Evolutionary conservation across 2,888 invertebrate genomes (phyloP), one percentile per base, ranked within the genome.

Genomic region (Polydrusus pterygomalis): DNA sequence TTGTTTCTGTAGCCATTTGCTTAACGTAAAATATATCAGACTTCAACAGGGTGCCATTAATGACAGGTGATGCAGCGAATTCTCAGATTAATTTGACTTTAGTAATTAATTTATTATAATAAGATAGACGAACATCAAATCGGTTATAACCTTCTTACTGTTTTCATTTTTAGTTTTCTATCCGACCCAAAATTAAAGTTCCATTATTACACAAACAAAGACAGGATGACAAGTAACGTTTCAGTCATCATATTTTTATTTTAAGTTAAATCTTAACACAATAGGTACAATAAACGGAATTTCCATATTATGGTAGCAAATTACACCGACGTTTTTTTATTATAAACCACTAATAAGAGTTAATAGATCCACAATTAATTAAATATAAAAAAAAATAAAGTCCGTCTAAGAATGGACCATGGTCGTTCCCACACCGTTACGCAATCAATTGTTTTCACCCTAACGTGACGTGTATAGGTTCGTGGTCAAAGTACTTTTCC

Each of bases 361-460:
- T 47, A 67, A 49, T 49, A 67, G 54, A 47, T 69, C 56, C 34
- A 30, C 15, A 69, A 69, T 69, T 69, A 69, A 69, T 30, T 69
- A 43, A 45, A 69, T 58, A 43, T 45, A 58, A 47, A 30, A 47
- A 30, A 13, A 58, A 20, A n/a, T 51, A 49, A 54, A 20, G 54
- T 40, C 40, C 51, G 51, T 51, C 18, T 18, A 49, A 77, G 77
- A 79, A 78, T 75, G 54, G 69, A 73, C 79, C 80, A 80, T 78
- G 80, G 80, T 72, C 80, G 75, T 77, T 80, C 80, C 77, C 80
- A 80, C 67, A 69, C 34, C 30, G 18, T 65, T 72, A 30, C 38
- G 51, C 67, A 60, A 68, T 60, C 25, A 30, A 74, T 74, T 74
- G 74, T 74, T 64, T 47, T 64, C 65, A 62, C 51, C 45, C 49